Conservation (phyloP, 2,888 invertebrate species). For the Schizotus pectinicornis region DNA sequence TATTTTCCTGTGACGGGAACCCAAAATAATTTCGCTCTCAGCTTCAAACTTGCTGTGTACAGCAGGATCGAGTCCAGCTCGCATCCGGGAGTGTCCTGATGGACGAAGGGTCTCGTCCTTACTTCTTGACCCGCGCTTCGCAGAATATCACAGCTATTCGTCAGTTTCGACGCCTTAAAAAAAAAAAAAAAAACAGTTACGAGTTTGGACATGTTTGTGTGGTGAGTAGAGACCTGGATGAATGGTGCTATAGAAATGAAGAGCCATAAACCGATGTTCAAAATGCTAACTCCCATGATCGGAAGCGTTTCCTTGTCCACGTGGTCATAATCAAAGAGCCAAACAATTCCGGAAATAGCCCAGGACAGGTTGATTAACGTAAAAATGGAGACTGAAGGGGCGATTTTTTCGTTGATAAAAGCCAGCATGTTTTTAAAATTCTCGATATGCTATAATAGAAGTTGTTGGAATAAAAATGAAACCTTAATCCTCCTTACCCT, state of each 20-base stretch:
- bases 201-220: not conserved
- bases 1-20: constrained; percentile 75
- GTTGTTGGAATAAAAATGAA: constrained; percentile 19
- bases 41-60: constrained; percentile 75
- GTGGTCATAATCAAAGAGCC: constrained; percentile 68
- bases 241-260: constrained; percentile 71
- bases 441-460: constrained; percentile 70
- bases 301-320: constrained; percentile 66
- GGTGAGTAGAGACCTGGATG: constrained; percentile 69
- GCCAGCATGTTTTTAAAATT: constrained; percentile 79
- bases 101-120: constrained; percentile 78
- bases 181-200: constrained; percentile 16
- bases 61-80: constrained; percentile 79
- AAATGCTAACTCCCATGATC: constrained; percentile 64
- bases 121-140: constrained; percentile 80
- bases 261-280: constrained; percentile 70
- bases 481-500: constrained; percentile 60
- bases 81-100: constrained; percentile 76
- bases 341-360: constrained; percentile 72
- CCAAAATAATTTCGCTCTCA: constrained; percentile 76
- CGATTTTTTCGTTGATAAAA: constrained; percentile 77
- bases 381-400: constrained; percentile 78
- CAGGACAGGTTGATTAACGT: constrained; percentile 77
- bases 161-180: constrained; percentile 75
- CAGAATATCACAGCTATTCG: constrained; percentile 74